Evolutionary conservation across 53 echinoderm and acorn worm species (phyloP).

Genomic region (Holothuria scabra): DNA sequence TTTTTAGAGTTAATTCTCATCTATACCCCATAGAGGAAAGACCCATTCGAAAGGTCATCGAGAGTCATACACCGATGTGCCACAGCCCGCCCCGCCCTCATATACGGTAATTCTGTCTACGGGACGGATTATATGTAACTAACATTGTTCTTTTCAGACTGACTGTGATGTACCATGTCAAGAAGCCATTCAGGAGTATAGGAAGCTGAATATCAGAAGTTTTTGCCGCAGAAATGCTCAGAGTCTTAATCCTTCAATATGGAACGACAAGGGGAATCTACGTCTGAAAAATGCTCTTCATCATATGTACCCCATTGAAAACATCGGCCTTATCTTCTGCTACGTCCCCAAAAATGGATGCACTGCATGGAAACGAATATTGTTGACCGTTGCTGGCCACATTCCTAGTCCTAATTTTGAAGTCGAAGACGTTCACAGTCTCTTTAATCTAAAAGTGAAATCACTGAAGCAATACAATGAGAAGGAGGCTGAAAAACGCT

Average conservation of each 20-base stretch:
- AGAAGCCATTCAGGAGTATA: background rate
- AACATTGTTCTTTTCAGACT: background rate
- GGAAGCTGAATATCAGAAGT: background rate
- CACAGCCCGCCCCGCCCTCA: too few relatives aligned
- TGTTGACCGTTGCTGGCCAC: conserved; percentile 7
- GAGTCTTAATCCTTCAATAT: background rate
- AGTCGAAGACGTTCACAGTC: background rate
- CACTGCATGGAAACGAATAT: conserved; percentile 19
- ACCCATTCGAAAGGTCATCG: too few relatives aligned
- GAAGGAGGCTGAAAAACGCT: background rate
- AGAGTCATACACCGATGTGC: too few relatives aligned
- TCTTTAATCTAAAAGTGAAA: background rate
- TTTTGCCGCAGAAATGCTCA: background rate
- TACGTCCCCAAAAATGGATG: conserved; percentile 33
- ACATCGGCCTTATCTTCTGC: background rate
- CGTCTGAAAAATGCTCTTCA: background rate
- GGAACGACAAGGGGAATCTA: background rate
- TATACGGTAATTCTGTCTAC: too few relatives aligned
- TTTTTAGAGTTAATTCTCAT: too few relatives aligned
- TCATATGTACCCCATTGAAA: conserved; percentile 12
- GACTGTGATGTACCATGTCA: conserved; percentile 5
- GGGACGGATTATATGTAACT: too few relatives aligned
- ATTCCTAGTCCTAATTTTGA: background rate
- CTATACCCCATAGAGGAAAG: too few relatives aligned
- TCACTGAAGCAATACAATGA: conserved; percentile 4